Base-by-base conservation (phyloP, 2,888 invertebrate genomes). In the Bedellia somnulentella region DNA sequence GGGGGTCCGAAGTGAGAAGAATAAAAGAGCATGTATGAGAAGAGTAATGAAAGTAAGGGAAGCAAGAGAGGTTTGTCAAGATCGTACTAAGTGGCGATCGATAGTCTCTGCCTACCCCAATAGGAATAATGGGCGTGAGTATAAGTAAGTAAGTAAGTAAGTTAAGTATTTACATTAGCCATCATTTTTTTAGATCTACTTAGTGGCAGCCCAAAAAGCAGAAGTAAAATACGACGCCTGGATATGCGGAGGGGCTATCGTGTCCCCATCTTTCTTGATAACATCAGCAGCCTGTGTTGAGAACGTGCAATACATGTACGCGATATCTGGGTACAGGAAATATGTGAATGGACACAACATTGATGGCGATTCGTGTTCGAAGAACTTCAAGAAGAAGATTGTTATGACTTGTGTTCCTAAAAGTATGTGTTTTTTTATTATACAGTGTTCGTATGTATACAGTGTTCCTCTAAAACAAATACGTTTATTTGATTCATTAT, bases 271-370 rank as follows among this genome's bases (percentile, higher is more conserved):
- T 6, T 38, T 33, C 16, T 36, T 44, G 11, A 10, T 44, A 12
- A 46, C 46, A 0, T 38, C 48, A 4, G 44, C 44, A 3, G 34
- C 42, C 0, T 48, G 48, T 12, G 18, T 48, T 0, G 15, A 30
- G 1, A 44, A 48, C 10, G 36, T 41, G 0, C 24, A 22, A 4
- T 29, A 37, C 12, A 29, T 43, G 4, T 48, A 46, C 25, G 48
- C 38, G 5, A 42, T 48, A n/a, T 41, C 40, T 12, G 48, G 48
- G 9, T 48, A 48, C 27, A 38, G 24, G 5, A 41, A 35, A 9
- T 45, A 41, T 22, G 40, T 47, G 1, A 34, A 23, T n/a, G 14
- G 34, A 5, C 24, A 35, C 10, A 27, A 35, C 2, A 27, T 48
- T 5, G 35, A 43, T 0, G 23, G 16, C 1, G 37, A 48, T 22